Percentiles rank a stretch among this genome's conserved stretches.
phyloP scores from a whole-genome alignment of 92 coral and sea anemone species.

The Parazoanthus atlanticus region DNA sequence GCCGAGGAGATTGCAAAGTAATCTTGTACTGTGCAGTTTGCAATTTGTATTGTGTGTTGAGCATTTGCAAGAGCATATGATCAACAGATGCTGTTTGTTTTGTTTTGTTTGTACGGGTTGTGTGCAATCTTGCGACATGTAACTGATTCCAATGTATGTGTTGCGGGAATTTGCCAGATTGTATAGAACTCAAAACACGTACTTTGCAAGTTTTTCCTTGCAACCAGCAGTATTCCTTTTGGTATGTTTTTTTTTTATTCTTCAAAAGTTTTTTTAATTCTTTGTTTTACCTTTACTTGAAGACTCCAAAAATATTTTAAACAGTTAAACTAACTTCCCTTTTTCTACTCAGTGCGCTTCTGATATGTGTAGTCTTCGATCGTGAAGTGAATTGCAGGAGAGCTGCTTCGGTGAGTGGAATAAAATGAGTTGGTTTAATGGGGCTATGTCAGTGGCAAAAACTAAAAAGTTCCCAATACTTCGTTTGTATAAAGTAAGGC shows the following conservation, averaged over 20 bases:
- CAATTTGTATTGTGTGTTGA: constrained; percentile 92
- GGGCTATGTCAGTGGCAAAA: background rate
- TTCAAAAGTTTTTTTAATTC: background rate
- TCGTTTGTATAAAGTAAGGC: no score
- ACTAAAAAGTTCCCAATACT: background rate
- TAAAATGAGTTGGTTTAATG: background rate
- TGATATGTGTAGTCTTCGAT: constrained; percentile 83
- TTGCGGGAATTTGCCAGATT: no score
- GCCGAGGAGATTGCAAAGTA: no score
- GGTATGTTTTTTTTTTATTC: background rate
- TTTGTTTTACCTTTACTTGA: background rate
- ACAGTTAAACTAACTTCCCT: background rate
- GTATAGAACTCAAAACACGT: no score
- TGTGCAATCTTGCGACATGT: no score
- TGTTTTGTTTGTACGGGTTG: no score
- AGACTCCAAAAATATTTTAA: background rate
- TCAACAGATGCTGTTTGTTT: background rate
- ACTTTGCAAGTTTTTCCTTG: no score
- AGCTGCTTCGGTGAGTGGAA: constrained; percentile 94
- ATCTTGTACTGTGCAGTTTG: constrained; percentile 69
- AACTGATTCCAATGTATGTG: no score
- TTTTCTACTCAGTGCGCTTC: constrained; percentile 72
- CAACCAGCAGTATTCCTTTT: no score
- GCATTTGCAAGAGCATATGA: constrained; percentile 93
- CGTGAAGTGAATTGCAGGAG: constrained; percentile 95